Percentiles rank a stretch among this genome's conserved stretches.
Conservation (phyloP, 2,113 vertebrate species). For the Panurus biarmicus region DNA sequence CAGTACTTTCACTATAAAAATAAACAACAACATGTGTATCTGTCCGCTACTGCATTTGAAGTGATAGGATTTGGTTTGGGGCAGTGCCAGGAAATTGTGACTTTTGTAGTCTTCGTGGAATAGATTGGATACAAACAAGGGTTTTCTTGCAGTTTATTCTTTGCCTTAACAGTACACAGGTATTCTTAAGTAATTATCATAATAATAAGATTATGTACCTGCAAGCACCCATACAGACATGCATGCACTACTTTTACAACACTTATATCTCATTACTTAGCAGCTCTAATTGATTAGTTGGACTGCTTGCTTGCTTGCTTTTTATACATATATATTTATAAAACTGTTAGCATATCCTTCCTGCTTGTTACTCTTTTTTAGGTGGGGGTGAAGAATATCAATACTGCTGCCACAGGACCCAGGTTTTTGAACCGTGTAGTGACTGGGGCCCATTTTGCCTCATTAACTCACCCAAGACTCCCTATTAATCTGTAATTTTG, state of each 20-base stretch:
- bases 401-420: not conserved
- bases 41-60: not conserved
- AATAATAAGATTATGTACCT: not conserved
- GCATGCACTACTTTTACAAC: not conserved
- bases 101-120: not conserved
- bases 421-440: not conserved
- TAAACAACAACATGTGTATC: not conserved
- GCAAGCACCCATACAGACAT: not conserved
- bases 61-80: not conserved
- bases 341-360: not conserved
- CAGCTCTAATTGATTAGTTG: not conserved
- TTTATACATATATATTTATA: not conserved
- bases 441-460: not conserved
- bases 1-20: not conserved
- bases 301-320: not conserved
- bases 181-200: not conserved
- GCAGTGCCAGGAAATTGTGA: not conserved
- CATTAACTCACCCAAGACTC: not conserved
- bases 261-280: not conserved
- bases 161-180: not conserved
- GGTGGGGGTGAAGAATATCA: not conserved
- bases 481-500: not conserved
- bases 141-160: not conserved
- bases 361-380: not conserved
- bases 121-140: not conserved